Conservation (phyloP, 1,140 invertebrate genomes). For the Zophobas morio region DNA sequence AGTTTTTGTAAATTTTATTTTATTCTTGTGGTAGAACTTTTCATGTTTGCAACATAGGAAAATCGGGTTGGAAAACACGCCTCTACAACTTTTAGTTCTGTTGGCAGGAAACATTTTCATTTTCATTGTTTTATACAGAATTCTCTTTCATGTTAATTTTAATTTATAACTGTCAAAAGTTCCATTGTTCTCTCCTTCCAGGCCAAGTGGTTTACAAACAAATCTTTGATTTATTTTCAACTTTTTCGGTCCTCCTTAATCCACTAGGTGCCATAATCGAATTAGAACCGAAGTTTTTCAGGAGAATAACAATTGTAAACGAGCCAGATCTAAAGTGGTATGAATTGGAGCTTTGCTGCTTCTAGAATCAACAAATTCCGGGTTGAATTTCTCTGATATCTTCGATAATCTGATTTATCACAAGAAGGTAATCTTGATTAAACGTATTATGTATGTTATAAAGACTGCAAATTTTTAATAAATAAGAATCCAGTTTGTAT, state of each 20-base stretch:
- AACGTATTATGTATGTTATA: not conserved
- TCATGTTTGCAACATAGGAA: no score
- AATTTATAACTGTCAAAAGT: conserved; percentile 1
- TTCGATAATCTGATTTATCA: not conserved
- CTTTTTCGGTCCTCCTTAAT: conserved; percentile 25
- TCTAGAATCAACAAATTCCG: conserved; percentile 21
- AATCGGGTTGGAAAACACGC: no score
- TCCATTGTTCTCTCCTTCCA: not conserved
- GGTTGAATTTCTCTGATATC: conserved; percentile 2
- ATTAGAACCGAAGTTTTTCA: conserved; percentile 28
- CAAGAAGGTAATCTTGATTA: not conserved
- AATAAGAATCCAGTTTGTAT: not conserved
- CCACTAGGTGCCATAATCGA: conserved; percentile 39
- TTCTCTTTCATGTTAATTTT: not conserved
- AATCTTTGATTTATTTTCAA: conserved; percentile 28
- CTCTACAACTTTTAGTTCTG: no score
- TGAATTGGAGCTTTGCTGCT: not conserved
- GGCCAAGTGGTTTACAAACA: not conserved
- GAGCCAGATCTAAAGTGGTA: conserved; percentile 22
- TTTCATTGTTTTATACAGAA: no score
- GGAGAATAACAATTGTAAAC: conserved; percentile 33
- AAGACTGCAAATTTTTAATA: no score
- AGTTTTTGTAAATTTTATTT: no score
- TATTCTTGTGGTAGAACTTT: no score
- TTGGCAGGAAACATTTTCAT: no score